phyloP scores from a whole-genome alignment of 2,888 invertebrate genomes.

The Protophormia terraenovae region DNA sequence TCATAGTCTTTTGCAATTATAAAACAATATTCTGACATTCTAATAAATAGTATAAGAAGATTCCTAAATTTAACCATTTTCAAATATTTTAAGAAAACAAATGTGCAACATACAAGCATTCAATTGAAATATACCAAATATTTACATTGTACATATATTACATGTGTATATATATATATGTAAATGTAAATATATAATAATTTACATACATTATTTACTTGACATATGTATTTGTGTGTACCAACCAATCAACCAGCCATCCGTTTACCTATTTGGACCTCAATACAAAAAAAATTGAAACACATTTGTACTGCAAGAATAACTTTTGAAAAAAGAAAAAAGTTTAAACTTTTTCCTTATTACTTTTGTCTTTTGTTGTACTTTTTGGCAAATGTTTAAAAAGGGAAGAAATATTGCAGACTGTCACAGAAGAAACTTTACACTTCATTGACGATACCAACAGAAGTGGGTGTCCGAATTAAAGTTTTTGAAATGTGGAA shows the following conservation, averaged over 20 bases:
- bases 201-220: neutral
- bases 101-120: too few species aligned
- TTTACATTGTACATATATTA: too few species aligned
- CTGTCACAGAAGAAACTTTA: slow-evolving; percentile 22
- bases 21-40: neutral
- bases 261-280: neutral
- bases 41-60: too few species aligned
- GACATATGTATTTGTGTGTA: neutral
- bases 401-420: neutral
- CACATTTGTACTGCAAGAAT: slow-evolving; percentile 17
- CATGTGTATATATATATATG: neutral
- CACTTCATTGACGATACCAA: slow-evolving; percentile 11
- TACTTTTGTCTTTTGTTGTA: neutral
- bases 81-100: neutral
- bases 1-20: too few species aligned
- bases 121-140: too few species aligned
- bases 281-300: slow-evolving; percentile 4
- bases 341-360: neutral
- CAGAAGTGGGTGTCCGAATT: neutral
- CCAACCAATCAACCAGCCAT: too few species aligned
- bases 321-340: neutral
- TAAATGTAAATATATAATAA: neutral
- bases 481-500: neutral
- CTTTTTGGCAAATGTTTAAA: neutral
- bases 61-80: neutral